These are phyloP conservation scores for Sebastolobus altivelis DNA, from an alignment of 2,797 vertebrate genomes.

Conservation along the genomic window DNA sequence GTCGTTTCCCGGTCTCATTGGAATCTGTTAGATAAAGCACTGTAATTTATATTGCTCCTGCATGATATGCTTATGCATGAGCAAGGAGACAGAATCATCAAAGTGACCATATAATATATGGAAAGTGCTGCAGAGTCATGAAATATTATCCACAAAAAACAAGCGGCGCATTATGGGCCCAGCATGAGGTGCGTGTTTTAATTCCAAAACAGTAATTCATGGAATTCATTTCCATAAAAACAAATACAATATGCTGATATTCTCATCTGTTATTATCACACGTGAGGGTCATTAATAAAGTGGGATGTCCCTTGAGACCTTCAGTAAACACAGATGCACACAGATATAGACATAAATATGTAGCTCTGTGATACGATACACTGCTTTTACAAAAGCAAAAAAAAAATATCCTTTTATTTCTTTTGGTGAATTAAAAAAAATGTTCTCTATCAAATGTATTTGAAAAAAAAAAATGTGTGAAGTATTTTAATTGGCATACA, in stretches of 20 bases:
- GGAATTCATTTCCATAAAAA: conserved; percentile 77
- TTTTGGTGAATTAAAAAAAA: conserved; percentile 18
- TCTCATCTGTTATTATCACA: conserved; percentile 73
- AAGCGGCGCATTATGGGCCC: conserved; percentile 66
- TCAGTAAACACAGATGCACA: conserved; percentile 48
- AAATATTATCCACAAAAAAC: conserved; percentile 66
- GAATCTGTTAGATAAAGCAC: conserved; percentile 72
- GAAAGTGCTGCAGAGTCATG: conserved; percentile 66
- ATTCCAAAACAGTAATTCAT: conserved; percentile 76
- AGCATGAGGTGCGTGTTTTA: conserved; percentile 74
- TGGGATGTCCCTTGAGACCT: conserved; percentile 55
- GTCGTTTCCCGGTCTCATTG: conserved; percentile 62
- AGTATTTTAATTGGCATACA: conserved; percentile 56
- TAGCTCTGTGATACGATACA: conserved; percentile 16
- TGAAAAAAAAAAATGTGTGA: conserved; percentile 41
- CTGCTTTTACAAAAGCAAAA: conserved; percentile 36
- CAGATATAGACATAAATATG: conserved; percentile 40
- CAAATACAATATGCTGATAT: conserved; percentile 70
- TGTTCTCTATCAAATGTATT: conserved; percentile 40
- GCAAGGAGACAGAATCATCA: conserved; percentile 67
- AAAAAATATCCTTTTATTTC: background rate
- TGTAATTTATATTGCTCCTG: conserved; percentile 75
- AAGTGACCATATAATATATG: conserved; percentile 81
- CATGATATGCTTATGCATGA: conserved; percentile 78
- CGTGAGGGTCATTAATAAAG: conserved; percentile 75